These are phyloP conservation scores for Yponomeuta evonymella DNA, from an alignment of 2,888 invertebrate genomes.

Conservation along the genomic window DNA sequence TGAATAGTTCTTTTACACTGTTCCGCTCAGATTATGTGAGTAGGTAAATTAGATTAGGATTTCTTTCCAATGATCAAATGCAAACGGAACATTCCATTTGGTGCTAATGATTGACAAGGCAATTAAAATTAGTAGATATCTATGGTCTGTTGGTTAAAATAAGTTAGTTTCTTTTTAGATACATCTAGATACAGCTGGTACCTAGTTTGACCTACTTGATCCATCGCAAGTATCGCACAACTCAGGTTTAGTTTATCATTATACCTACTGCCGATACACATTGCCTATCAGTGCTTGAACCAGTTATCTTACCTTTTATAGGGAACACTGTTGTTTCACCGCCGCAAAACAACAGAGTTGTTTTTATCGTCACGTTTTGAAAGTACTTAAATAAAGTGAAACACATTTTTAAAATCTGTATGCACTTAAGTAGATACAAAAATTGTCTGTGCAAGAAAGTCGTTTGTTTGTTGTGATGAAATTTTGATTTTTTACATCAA, in stretches of 20 bases:
- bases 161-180: neutral
- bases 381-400: too few relatives aligned
- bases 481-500: too few relatives aligned
- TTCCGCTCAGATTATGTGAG: too few relatives aligned
- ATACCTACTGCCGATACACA: conserved; percentile 40
- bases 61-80: neutral
- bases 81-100: neutral
- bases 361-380: neutral
- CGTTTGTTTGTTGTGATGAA: too few relatives aligned
- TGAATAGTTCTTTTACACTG: too few relatives aligned
- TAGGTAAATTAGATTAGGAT: too few relatives aligned
- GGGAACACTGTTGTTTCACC: conserved; percentile 11
- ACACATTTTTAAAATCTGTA: too few relatives aligned
- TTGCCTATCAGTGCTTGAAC: conserved; percentile 39
- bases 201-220: conserved; percentile 26
- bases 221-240: conserved; percentile 17
- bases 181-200: neutral
- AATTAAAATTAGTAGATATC: too few relatives aligned
- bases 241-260: conserved; percentile 49
- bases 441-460: too few relatives aligned
- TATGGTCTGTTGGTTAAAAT: too few relatives aligned
- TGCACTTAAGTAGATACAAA: too few relatives aligned
- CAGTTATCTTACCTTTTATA: conserved; percentile 38
- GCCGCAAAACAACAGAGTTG: neutral
- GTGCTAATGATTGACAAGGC: neutral